Base-by-base conservation (phyloP, 2,888 invertebrate species). In the Hetaerina titia region DNA sequence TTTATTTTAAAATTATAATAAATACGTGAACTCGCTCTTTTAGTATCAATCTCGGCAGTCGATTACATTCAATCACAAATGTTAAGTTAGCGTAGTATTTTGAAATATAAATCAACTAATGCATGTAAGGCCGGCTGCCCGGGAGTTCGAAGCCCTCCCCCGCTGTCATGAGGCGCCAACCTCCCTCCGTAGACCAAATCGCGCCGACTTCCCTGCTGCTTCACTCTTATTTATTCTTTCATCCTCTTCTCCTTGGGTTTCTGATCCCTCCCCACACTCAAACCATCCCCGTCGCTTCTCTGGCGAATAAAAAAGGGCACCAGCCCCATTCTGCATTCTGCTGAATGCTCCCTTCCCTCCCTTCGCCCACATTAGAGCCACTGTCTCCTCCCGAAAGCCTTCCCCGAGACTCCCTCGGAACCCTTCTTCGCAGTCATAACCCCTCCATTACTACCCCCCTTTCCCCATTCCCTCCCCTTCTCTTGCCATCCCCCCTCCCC, bases 261-360 rank as follows among this genome's bases (percentile, higher is more conserved):
- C 17, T 5, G 81, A 25, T 81, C 11, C 81, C 5, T 13, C 31
- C 4, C 81, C 81, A 5, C 69, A 22, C n/a, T 22, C 69, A 31
- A 81, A 81, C 81, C 81, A 31, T 81, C 81, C 81, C 31, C 81
- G 81, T 25, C 81, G 81, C 31, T 81, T 31, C 31, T 31, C 81
- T 31, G 2, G 13, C 31, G 31, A 31, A 11, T 31, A 81, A 81
- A 81, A 69, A 81, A 81, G 81, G 81, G 81, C 11, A 25, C 81
- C 11, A 31, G 11, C 81, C 7, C 11, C 7, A 31, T 17, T 45
- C 81, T 31, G 25, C 81, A 81, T 81, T 81, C 81, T 81, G 81
- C 81, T 25, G 81, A 81, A 81, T 69, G 15, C 13, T 19, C 31
- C 81, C 4, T 22, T 31, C 81, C 81, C 81, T 31, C 25, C 31